A percentile compares a stretch with the other conserved stretches of the same genome.
Conservation (phyloP, 2,888 invertebrate species). For the Nezara viridula region DNA sequence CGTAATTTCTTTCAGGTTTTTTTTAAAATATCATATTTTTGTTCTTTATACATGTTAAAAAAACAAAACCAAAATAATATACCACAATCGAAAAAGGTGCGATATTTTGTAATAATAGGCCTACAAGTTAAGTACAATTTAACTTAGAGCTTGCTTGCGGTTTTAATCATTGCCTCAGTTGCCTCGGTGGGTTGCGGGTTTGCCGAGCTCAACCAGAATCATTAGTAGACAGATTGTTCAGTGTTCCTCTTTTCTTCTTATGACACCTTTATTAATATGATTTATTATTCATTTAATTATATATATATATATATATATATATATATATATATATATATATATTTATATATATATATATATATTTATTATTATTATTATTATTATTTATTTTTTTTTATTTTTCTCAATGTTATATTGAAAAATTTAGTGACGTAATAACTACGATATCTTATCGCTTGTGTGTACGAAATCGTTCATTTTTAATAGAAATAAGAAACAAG, state of each 20-base stretch:
- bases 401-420: too few species aligned
- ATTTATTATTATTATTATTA: too few species aligned
- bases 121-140: constrained; percentile 29
- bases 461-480: too few species aligned
- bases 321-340: neutral
- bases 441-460: too few species aligned
- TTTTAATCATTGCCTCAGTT: constrained; percentile 14
- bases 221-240: constrained; percentile 26
- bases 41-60: too few species aligned
- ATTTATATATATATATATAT: too few species aligned
- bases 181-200: constrained; percentile 28
- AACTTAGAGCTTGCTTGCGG: constrained; percentile 25
- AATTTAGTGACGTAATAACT: too few species aligned
- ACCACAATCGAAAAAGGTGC: neutral
- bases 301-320: neutral
- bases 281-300: neutral
- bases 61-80: neutral
- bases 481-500: too few species aligned
- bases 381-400: too few species aligned
- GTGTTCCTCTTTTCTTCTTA: neutral
- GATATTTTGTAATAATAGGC: neutral
- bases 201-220: neutral
- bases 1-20: too few species aligned
- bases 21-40: too few species aligned
- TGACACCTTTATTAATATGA: neutral